These are phyloP conservation scores for Drosophila austrosaltans DNA, from an alignment of 2,888 invertebrate genomes.

Conservation along the genomic window DNA sequence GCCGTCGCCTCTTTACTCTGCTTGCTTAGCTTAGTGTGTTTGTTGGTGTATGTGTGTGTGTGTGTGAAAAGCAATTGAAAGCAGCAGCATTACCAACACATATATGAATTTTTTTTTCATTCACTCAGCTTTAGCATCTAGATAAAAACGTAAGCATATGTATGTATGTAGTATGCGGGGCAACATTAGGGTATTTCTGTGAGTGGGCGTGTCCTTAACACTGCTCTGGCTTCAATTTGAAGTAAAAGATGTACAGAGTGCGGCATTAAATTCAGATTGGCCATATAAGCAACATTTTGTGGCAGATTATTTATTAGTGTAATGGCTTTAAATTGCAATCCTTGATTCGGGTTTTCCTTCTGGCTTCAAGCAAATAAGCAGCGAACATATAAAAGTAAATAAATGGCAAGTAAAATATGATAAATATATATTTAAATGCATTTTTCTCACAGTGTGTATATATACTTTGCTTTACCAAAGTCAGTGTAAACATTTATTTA, in stretches of 20 bases:
- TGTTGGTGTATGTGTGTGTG: not conserved
- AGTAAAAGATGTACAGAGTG: slow-evolving; percentile 29
- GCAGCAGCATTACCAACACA: slow-evolving; percentile 61
- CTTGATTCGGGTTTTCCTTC: not conserved
- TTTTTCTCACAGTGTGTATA: not conserved
- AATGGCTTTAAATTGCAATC: slow-evolving; percentile 59
- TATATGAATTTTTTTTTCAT: slow-evolving; percentile 71
- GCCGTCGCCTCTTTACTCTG: slow-evolving; percentile 25
- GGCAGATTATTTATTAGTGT: slow-evolving; percentile 67
- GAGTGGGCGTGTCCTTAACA: slow-evolving; percentile 51
- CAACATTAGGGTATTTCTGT: slow-evolving; percentile 23
- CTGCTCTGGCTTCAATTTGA: slow-evolving; percentile 29
- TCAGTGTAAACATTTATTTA: not conserved
- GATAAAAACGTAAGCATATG: slow-evolving; percentile 15
- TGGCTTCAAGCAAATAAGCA: not conserved
- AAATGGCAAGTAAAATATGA: slow-evolving; percentile 8
- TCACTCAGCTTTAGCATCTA: slow-evolving; percentile 39
- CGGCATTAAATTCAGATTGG: slow-evolving; percentile 58
- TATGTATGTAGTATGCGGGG: slow-evolving; percentile 24
- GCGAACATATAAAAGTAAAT: not conserved
- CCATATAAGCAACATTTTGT: slow-evolving; percentile 55
- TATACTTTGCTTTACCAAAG: not conserved
- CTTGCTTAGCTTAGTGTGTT: not conserved
- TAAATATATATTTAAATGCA: slow-evolving; percentile 31
- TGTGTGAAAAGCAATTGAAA: slow-evolving; percentile 65